These are phyloP conservation scores for Epirrita christyi DNA, from an alignment of 2,888 invertebrate genomes.

Conservation along the genomic window DNA sequence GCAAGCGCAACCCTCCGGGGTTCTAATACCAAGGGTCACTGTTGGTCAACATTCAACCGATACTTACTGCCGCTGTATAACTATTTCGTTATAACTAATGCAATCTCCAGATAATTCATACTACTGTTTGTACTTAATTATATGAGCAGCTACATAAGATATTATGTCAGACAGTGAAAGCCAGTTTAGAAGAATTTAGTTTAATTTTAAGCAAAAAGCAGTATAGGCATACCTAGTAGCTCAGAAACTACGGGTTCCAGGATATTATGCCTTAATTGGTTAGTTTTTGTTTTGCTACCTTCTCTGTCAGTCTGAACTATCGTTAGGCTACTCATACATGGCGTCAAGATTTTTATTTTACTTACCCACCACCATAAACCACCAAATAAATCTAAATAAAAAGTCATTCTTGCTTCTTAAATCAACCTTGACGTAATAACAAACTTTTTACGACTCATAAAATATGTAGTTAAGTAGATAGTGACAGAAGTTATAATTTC, in stretches of 20 bases:
- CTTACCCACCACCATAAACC: background rate
- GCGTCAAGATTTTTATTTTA: too few species aligned
- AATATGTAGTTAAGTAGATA: conserved; percentile 26
- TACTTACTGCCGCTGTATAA: conserved; percentile 15
- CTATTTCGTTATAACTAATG: background rate
- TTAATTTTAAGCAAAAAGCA: too few species aligned
- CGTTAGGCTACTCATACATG: too few species aligned
- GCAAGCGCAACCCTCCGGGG: conserved; percentile 53
- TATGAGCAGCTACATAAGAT: too few species aligned
- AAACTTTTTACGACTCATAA: conserved; percentile 34
- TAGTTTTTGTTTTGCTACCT: too few species aligned
- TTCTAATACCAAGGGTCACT: conserved; percentile 53
- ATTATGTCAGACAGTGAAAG: too few species aligned
- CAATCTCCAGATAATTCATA: background rate
- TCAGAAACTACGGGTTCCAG: too few species aligned
- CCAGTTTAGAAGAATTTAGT: too few species aligned
- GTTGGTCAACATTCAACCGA: conserved; percentile 45
- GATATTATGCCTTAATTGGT: too few species aligned
- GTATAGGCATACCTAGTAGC: too few species aligned
- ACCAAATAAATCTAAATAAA: background rate
- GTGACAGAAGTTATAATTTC: conserved; percentile 21
- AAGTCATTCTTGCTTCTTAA: background rate
- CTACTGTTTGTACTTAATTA: background rate
- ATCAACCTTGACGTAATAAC: background rate
- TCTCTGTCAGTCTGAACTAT: too few species aligned